These are phyloP conservation scores for Babylonia areolata DNA, from an alignment of 1,140 invertebrate genomes.

Conservation along the genomic window DNA sequence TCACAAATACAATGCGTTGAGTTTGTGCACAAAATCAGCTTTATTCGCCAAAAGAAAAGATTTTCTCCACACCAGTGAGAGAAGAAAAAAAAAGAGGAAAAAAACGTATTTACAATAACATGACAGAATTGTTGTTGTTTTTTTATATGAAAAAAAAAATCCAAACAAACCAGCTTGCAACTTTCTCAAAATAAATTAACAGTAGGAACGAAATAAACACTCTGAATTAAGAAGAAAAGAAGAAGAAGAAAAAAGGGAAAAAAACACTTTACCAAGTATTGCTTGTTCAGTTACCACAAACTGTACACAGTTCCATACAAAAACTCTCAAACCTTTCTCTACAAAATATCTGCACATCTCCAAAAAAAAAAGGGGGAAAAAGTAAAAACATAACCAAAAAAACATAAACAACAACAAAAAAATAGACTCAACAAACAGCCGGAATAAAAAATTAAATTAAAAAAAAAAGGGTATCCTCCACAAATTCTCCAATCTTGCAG, in stretches of 20 bases:
- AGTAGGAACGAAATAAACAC: neutral
- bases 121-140: neutral
- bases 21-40: conserved; percentile 9
- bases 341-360: neutral
- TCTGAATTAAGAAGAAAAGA: no score
- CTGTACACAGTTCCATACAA: neutral
- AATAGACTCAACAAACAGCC: neutral
- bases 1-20: conserved; percentile 22
- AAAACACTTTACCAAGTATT: no score
- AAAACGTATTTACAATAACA: neutral
- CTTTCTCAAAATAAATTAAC: neutral
- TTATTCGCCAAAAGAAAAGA: neutral
- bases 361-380: neutral
- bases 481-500: neutral
- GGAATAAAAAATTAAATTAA: neutral
- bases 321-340: neutral
- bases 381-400: neutral
- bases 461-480: neutral
- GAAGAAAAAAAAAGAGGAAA: neutral
- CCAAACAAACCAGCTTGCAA: neutral
- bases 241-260: no score
- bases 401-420: neutral
- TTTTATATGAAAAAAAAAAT: neutral
- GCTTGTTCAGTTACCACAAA: no score
- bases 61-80: neutral